Evolutionary conservation across 1,140 invertebrate genomes (phyloP), one percentile per base, ranked within the genome.

Genomic region (Sarcophaga peregrina): DNA sequence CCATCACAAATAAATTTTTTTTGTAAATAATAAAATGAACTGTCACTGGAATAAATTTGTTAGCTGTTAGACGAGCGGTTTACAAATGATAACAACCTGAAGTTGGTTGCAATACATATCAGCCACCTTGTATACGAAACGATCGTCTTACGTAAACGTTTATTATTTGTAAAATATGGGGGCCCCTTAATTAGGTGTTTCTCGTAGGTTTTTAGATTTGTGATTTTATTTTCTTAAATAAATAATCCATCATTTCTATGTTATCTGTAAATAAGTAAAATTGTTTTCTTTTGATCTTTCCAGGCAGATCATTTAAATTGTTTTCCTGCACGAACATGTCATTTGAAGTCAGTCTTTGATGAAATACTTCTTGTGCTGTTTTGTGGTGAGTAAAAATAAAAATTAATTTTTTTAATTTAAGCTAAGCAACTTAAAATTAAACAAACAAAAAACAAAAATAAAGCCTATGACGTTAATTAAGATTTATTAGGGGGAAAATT

Each of bases 401-500:
- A 37, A 37, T 46, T 15, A 47, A 48, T n/a, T 47, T 17, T 76
- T 76, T 37, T 37, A 37, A 47, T 74, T 5, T 10, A 47, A 45
- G 5, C 13, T 8, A 76, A 76, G 47, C 74, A 48, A 8, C 45
- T 13, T 9, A 13, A 58, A 58, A 58, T 58, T 58, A 58, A 13
- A 58, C 54, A 58, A n/a, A n/a, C 3, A 58, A 58, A 58, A 58
- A 2, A 7, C 54, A 58, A 13, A 58, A 58, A 58, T 8, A 17
- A 52, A 78, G 9, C 52, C 25, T 52, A n/a, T 17, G 75, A 78
- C 75, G 50, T 78, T 78, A 78, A 78, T 78, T 47, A 78, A 78
- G 75, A 78, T 78, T 78, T 78, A 78, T 78, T 7, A 45, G 75
- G 74, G 15, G 9, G 17, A 76, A 78, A 78, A 25, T 10, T 8